Base-by-base conservation (phyloP, 2,888 invertebrate species). In the Germaria angustata region DNA sequence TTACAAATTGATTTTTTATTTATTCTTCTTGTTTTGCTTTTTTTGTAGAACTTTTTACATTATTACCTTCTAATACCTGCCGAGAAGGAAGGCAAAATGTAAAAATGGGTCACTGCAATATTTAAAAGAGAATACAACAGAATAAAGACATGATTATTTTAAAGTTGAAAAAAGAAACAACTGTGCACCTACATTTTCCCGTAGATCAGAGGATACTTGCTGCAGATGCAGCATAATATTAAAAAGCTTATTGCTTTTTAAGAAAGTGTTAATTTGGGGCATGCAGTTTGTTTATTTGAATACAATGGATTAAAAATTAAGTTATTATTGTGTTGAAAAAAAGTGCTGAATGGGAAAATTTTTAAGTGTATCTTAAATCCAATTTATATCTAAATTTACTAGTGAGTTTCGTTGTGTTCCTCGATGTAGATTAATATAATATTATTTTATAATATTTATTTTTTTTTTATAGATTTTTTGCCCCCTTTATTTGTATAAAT, bases 31-130 rank as follows among this genome's bases (percentile, higher is more conserved):
- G 15, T 15, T 20, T 46, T 1, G 39, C n/a, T n/a, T n/a, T n/a
- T n/a, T n/a, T n/a, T n/a, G n/a, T n/a, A n/a, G n/a, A n/a, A n/a
- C n/a, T n/a, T n/a, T n/a, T n/a, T 41, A 13, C 20, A 55, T 41
- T 68, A 13, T 15, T 51, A n/a, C n/a, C 0, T 13, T 32, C 5
- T 17, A 17, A 13, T 41, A 15, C 20, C 32, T 6, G 69, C 2
- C 11, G 20, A 13, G n/a, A 36, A 17, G 39, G 17, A 8, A 9
- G 32, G n/a, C 6, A 36, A 34, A 36, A 20, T 1, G 20, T 2
- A n/a, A n/a, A 59, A 59, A 72, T 59, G 24, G 71, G 59, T 72
- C 59, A 71, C 11, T 34, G 69, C 32, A 59, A 17, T 20, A 36
- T 57, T n/a, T 9, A 41, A 57, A 71, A 71, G 13, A 59, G 22